These are phyloP conservation scores for Leucophora obtusa DNA, from an alignment of 2,888 invertebrate species.

Conservation along the genomic window DNA sequence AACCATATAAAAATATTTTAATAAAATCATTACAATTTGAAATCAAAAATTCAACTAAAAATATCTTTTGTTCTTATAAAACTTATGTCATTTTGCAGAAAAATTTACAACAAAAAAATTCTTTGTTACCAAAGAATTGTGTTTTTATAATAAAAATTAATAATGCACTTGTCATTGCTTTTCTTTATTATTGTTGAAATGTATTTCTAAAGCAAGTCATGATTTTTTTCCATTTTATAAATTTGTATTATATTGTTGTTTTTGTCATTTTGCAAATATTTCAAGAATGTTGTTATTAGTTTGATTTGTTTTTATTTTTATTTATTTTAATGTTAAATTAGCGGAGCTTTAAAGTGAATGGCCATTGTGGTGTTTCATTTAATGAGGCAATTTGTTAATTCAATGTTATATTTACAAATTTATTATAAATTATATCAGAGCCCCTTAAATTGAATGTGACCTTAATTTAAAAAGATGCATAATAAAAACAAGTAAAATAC, in stretches of 20 bases:
- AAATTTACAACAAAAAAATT: background rate
- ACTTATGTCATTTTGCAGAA: background rate
- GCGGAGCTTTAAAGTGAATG: background rate
- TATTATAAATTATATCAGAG: background rate
- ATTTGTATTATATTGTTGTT: background rate
- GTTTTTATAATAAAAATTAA: background rate
- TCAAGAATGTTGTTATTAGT: background rate
- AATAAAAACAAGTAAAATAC: too few relatives aligned
- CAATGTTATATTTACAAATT: background rate
- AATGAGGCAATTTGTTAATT: background rate
- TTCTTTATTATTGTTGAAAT: slow-evolving; percentile 19
- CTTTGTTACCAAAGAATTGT: background rate
- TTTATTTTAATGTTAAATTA: background rate
- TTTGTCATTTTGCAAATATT: background rate
- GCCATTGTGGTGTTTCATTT: background rate
- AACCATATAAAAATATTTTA: too few relatives aligned
- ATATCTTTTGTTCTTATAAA: background rate
- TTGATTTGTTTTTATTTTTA: background rate
- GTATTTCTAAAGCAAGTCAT: background rate
- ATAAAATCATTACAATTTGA: too few relatives aligned
- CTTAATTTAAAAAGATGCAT: too few relatives aligned
- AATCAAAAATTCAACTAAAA: too few relatives aligned
- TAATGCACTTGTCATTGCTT: too few relatives aligned
- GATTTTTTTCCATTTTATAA: background rate
- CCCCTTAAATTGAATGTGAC: background rate